Percentiles rank a stretch among this genome's conserved stretches.
These are phyloP conservation scores for Corythornis cristatus DNA, from an alignment of 2,113 vertebrate species.

Conservation along the genomic window DNA sequence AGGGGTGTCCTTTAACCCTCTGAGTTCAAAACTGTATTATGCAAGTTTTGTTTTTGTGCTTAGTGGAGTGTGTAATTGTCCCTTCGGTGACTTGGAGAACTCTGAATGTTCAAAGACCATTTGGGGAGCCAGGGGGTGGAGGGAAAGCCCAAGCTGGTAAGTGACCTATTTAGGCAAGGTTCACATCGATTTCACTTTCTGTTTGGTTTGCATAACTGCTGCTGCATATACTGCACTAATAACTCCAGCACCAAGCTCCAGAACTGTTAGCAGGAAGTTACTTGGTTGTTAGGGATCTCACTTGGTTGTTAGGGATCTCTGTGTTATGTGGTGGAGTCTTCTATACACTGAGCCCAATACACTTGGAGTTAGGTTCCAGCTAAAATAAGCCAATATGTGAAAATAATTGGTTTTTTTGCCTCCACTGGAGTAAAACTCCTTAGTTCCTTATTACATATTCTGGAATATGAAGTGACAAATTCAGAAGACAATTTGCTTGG, in stretches of 20 bases:
- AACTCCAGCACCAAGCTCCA: background rate
- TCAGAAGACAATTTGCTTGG: background rate
- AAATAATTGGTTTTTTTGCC: background rate
- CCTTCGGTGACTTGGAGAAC: conserved; percentile 17
- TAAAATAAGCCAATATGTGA: background rate
- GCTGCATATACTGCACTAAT: too few species aligned
- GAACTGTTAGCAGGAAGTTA: background rate
- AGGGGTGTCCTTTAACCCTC: conserved; percentile 9
- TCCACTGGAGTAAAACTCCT: background rate
- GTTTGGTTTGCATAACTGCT: background rate
- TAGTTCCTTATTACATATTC: background rate
- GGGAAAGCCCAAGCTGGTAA: background rate
- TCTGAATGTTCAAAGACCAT: conserved; percentile 14
- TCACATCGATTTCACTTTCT: conserved; percentile 45
- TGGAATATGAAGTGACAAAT: background rate
- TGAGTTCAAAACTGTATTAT: conserved; percentile 15
- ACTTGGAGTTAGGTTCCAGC: background rate
- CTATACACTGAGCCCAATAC: background rate
- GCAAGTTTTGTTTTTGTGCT: conserved; percentile 31
- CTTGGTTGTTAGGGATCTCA: background rate
- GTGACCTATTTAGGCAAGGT: conserved; percentile 30
- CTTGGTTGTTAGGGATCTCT: background rate
- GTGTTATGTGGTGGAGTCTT: background rate
- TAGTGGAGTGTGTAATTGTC: conserved; percentile 50
- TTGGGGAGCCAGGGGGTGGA: background rate